Conservation (phyloP, 2,797 vertebrate species). For the Crypturellus tataupa region DNA sequence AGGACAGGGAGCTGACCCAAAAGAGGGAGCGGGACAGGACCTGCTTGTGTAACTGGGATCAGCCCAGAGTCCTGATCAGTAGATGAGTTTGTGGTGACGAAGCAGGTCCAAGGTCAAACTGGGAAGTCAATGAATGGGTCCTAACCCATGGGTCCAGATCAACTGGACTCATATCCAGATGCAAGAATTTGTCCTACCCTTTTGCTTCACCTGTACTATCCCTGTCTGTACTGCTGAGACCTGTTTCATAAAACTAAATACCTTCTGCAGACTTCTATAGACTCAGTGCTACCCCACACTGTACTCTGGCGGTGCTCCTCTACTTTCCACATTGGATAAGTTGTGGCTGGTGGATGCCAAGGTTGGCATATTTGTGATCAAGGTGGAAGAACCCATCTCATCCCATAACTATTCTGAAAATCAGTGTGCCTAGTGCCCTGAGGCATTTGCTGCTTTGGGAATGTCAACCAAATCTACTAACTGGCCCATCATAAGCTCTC, state of each 20-base stretch:
- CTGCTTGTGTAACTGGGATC: neutral
- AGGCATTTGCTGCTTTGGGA: neutral
- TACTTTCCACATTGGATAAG: neutral
- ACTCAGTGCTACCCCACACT: no score
- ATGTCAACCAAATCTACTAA: fast-evolving
- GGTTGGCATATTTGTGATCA: neutral
- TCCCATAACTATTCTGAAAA: fast-evolving
- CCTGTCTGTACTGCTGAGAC: neutral
- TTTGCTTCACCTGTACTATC: neutral
- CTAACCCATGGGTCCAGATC: neutral
- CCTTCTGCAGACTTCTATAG: neutral
- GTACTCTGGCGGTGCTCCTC: neutral
- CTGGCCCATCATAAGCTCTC: neutral
- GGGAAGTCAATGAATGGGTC: neutral
- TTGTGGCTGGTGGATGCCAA: neutral
- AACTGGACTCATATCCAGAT: neutral
- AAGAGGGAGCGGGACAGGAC: neutral
- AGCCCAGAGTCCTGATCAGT: neutral
- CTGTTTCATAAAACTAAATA: neutral
- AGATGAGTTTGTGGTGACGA: neutral
- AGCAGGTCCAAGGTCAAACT: neutral
- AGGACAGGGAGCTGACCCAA: neutral
- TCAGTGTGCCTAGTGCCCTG: fast-evolving
- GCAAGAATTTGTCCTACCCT: neutral
- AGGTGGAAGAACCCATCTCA: neutral